These are phyloP conservation scores for Tetragnatha montana DNA, from an alignment of 2,888 invertebrate species.

Conservation along the genomic window DNA sequence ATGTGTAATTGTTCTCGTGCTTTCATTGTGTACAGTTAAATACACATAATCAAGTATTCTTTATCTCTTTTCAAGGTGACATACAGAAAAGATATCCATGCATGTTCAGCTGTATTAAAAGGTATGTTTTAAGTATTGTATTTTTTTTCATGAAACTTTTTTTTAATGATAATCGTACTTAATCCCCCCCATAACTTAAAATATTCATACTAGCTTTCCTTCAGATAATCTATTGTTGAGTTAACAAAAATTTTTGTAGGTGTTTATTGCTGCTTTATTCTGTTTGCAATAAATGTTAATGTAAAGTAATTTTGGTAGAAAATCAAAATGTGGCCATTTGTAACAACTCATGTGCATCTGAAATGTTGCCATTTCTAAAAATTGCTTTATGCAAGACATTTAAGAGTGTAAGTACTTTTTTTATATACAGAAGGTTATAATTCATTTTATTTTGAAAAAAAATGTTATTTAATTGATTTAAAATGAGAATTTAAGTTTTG, in stretches of 20 bases:
- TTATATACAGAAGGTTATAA: too few relatives aligned
- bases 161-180: too few relatives aligned
- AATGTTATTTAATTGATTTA: too few relatives aligned
- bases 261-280: neutral
- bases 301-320: slow-evolving; percentile 16
- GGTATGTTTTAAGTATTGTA: slow-evolving; percentile 73
- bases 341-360: slow-evolving; percentile 1
- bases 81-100: slow-evolving; percentile 77
- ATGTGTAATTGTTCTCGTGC: too few relatives aligned
- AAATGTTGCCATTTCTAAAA: slow-evolving; percentile 36
- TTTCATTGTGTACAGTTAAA: too few relatives aligned
- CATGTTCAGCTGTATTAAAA: slow-evolving; percentile 76
- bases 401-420: slow-evolving; percentile 40
- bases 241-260: too few relatives aligned
- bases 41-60: too few relatives aligned
- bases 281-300: neutral
- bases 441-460: too few relatives aligned
- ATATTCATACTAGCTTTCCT: neutral
- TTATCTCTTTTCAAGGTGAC: slow-evolving; percentile 75
- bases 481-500: too few relatives aligned
- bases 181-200: too few relatives aligned
- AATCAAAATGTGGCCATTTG: slow-evolving; percentile 51
- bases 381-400: slow-evolving; percentile 37
- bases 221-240: too few relatives aligned
- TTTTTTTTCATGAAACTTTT: neutral